Conservation (phyloP, 2,113 vertebrate genomes). For the Dasyprocta punctata region DNA sequence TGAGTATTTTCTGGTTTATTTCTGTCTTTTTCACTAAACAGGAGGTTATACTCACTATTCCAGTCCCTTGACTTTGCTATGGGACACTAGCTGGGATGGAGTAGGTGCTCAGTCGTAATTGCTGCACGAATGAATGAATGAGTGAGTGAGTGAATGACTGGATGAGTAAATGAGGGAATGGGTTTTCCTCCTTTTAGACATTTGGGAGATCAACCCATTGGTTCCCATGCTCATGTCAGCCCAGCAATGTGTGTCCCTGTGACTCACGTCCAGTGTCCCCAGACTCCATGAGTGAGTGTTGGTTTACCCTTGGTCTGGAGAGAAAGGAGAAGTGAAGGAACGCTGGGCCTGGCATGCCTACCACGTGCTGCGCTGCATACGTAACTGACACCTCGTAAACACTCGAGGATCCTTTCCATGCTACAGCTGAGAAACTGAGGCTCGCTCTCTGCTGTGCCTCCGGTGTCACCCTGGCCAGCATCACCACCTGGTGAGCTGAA, state of each 20-base stretch:
- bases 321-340: neutral
- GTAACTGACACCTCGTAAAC: neutral
- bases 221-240: neutral
- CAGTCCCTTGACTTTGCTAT: neutral
- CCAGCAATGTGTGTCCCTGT: neutral
- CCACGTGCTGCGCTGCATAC: neutral
- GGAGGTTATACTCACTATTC: neutral
- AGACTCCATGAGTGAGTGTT: neutral
- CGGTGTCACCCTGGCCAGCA: neutral
- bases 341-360: rapidly evolving
- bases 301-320: neutral
- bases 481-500: neutral
- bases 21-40: neutral
- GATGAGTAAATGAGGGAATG: neutral
- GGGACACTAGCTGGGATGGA: neutral
- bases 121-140: neutral
- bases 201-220: neutral
- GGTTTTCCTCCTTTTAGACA: neutral
- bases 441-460: neutral
- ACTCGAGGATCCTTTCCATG: neutral
- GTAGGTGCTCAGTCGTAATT: neutral
- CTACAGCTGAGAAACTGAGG: neutral
- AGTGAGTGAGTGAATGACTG: neutral
- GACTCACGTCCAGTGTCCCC: neutral
- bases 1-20: slow-evolving; percentile 16